phyloP scores from a whole-genome alignment of 2,113 vertebrate species.

The Prunella himalayana region DNA sequence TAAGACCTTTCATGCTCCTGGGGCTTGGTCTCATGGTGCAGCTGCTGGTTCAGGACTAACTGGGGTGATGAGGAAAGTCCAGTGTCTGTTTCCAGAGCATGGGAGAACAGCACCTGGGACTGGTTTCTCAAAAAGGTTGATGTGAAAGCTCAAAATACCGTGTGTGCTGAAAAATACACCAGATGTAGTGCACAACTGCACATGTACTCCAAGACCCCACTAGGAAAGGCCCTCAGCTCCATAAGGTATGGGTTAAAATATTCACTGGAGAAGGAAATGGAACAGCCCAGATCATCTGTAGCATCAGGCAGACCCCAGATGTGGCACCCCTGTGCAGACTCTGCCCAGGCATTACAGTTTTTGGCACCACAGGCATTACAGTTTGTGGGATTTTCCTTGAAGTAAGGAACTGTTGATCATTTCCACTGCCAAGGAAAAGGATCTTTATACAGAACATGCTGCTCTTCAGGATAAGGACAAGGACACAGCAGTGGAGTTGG shows the following conservation, averaged over 20 bases:
- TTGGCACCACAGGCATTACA: too few species aligned
- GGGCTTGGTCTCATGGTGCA: fast-evolving
- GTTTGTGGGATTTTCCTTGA: not conserved
- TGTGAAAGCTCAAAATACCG: not conserved
- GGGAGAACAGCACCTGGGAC: not conserved
- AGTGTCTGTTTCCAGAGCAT: not conserved
- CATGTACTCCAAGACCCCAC: not conserved
- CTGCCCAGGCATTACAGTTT: not conserved
- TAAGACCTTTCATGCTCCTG: not conserved
- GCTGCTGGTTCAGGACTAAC: not conserved
- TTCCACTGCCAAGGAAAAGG: not conserved
- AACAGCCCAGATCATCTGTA: not conserved
- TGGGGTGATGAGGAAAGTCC: too few species aligned
- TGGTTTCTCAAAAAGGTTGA: not conserved
- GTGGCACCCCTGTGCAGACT: not conserved
- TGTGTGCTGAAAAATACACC: not conserved
- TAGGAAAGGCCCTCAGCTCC: not conserved
- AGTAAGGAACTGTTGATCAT: not conserved
- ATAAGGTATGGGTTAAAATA: not conserved
- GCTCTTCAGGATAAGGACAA: not conserved
- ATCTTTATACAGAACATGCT: not conserved
- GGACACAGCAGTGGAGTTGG: fast-evolving
- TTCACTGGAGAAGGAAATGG: not conserved
- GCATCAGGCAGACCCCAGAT: not conserved
- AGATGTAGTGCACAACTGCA: too few species aligned